These are phyloP conservation scores for Melanerpes aurifrons DNA, from an alignment of 2,113 vertebrate genomes.

Conservation along the genomic window DNA sequence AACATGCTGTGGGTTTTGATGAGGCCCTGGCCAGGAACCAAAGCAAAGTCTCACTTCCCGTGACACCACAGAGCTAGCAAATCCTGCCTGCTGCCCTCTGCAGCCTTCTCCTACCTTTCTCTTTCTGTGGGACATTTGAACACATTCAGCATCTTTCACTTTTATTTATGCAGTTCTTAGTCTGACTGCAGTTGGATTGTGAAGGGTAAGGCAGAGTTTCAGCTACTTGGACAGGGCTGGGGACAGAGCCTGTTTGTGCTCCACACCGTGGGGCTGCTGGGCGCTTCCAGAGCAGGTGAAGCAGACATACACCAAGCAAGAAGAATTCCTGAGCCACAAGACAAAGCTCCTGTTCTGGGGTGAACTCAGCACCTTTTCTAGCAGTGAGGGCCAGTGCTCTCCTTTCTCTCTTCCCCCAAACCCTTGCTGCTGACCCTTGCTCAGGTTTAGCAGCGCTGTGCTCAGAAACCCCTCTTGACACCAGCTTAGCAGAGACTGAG, in stretches of 20 bases:
- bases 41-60: conserved; percentile 12
- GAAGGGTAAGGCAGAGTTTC: not conserved
- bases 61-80: conserved; percentile 2
- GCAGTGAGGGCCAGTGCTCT: not conserved
- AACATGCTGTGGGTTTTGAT: conserved; percentile 15
- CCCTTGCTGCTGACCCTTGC: not conserved
- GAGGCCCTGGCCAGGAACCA: conserved; percentile 7
- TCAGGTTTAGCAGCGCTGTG: not conserved
- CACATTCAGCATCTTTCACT: not conserved
- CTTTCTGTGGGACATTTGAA: not conserved
- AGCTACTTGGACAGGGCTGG: not conserved
- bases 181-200: not conserved
- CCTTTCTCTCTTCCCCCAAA: not conserved
- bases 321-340: not conserved
- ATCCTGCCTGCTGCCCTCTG: not conserved
- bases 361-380: not conserved
- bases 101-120: not conserved
- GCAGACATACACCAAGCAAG: not conserved
- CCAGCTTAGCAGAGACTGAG: not conserved
- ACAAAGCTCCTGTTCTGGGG: not conserved
- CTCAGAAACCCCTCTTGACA: not conserved
- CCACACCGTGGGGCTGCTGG: not conserved
- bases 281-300: not conserved
- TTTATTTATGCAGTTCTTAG: not conserved
- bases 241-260: not conserved